phyloP scores from a whole-genome alignment of 2,113 vertebrate species.

The Proterorhinus semilunaris region DNA sequence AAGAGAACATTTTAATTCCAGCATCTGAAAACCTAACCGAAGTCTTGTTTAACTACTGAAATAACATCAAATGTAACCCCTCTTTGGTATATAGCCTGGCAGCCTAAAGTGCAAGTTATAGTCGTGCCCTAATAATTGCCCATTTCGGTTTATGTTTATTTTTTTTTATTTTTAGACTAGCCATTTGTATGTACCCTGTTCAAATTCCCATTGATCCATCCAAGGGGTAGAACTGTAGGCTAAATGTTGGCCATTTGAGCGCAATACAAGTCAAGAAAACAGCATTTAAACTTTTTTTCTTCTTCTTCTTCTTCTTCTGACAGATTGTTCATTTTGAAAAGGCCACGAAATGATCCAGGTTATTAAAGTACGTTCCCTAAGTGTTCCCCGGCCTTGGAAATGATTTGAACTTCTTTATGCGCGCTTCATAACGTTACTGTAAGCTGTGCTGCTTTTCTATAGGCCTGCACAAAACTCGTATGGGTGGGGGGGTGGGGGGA shows the following conservation, averaged over 20 bases:
- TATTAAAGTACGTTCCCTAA: constrained; percentile 4
- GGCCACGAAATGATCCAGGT: constrained; percentile 24
- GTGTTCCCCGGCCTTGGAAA: constrained; percentile 26
- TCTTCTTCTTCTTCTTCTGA: constrained; percentile 1
- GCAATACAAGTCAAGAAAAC: constrained; percentile 2
- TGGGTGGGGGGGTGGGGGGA: too few relatives aligned
- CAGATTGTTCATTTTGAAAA: constrained; percentile 19
- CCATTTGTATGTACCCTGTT: neutral
- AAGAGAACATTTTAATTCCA: too few relatives aligned
- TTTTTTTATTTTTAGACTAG: neutral
- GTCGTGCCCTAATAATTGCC: too few relatives aligned
- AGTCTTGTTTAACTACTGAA: too few relatives aligned
- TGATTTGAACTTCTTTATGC: constrained; percentile 20
- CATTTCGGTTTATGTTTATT: neutral
- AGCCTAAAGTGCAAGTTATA: too few relatives aligned
- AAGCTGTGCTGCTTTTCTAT: constrained; percentile 6
- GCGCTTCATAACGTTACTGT: neutral
- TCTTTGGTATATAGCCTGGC: too few relatives aligned
- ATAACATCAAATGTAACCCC: too few relatives aligned
- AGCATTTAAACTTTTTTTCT: neutral
- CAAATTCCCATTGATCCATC: neutral
- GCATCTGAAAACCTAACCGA: too few relatives aligned
- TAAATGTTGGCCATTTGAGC: constrained; percentile 6
- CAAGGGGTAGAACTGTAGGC: constrained; percentile 15
- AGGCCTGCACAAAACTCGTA: neutral